Conservation (phyloP, 1,140 invertebrate species). For the Zaprionus ghesquierei region DNA sequence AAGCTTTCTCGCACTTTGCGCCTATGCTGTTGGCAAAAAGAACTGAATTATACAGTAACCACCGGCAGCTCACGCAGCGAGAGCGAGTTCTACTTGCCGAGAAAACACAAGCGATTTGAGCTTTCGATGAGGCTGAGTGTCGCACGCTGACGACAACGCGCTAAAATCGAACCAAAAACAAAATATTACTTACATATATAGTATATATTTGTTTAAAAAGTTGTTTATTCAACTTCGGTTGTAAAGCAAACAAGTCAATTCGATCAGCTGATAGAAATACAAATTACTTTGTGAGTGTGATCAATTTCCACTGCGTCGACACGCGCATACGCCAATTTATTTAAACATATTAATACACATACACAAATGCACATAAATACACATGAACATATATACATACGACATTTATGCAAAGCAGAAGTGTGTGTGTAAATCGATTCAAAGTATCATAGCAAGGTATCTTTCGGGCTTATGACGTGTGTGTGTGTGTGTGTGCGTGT, state of each 20-base stretch:
- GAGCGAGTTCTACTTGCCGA: conserved; percentile 11
- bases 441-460: neutral
- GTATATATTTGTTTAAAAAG: conserved; percentile 11
- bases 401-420: neutral
- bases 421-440: neutral
- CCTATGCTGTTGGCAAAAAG: conserved; percentile 14
- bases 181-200: neutral
- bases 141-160: conserved; percentile 23
- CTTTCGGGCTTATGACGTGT: neutral
- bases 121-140: conserved; percentile 16
- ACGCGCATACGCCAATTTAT: conserved; percentile 34
- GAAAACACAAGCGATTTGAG: neutral
- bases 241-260: conserved; percentile 66
- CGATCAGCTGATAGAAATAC: conserved; percentile 9
- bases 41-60: conserved; percentile 25
- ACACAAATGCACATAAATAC: conserved; percentile 19
- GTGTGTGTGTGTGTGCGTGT: neutral
- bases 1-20: conserved; percentile 14
- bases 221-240: conserved; percentile 35
- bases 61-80: conserved; percentile 19
- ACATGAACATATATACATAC: conserved; percentile 8
- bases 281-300: conserved; percentile 46
- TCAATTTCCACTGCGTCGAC: neutral
- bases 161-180: conserved; percentile 36
- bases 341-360: conserved; percentile 52